Evolutionary conservation across 2,888 invertebrate species (phyloP), one percentile per base, ranked within the genome.

Genomic region (Mesodorylaimus sp.): DNA sequence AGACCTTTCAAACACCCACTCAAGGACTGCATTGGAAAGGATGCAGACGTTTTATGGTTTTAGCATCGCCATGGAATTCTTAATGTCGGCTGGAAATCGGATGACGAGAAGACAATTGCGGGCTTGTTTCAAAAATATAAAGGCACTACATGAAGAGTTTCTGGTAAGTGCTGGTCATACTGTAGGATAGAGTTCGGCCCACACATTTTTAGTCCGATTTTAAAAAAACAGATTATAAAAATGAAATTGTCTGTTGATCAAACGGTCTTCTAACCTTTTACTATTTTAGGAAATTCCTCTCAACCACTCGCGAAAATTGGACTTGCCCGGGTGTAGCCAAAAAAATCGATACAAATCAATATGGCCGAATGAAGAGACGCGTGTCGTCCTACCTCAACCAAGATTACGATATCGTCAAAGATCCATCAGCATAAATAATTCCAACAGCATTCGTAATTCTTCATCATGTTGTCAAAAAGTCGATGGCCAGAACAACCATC

Each of bases 261-360:
- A n/a, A n/a, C n/a, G n/a, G n/a, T n/a, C n/a, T n/a, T n/a, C n/a
- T n/a, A n/a, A n/a, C n/a, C n/a, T 44, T 44, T 44, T 7, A 7
- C 7, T 25, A 24, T 44, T 57, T 24, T 56, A 69, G 69, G 86
- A 87, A 67, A 79, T 89, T 61, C 88, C 88, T 0, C 76, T 84
- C 53, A 89, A 89, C 68, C 80, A 85, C 56, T 85, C 87, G 57
- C 86, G 87, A 62, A 84, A 84, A 62, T 80, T 85, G 7, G 79
- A 83, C 61, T 81, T 88, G 1, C 81, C 83, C 27, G 88, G 88
- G 1, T 83, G 85, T 26, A 84, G 85, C 57, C 75, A 79, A 16
- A 86, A 86, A 70, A 89, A 89, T 68, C 76, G 89, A 55, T 89
- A 89, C 63, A 79, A 81, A 64, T 80, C 83, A 0, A 86, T 89